phyloP scores from a whole-genome alignment of 2,888 invertebrate genomes.

The Euplagia quadripunctaria region DNA sequence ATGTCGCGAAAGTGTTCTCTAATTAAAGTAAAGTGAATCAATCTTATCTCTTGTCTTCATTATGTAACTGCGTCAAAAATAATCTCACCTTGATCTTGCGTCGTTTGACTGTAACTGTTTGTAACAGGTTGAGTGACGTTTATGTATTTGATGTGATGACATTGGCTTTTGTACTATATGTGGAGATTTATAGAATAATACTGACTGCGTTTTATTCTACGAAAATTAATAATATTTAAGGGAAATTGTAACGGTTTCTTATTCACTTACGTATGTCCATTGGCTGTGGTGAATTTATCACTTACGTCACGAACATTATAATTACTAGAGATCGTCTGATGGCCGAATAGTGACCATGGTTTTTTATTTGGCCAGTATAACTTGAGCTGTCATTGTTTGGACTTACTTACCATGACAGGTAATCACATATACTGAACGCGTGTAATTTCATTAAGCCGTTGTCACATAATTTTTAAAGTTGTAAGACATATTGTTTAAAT shows the following conservation, averaged over 20 bases:
- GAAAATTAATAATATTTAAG: too few species aligned
- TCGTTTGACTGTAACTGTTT: slow-evolving; percentile 24
- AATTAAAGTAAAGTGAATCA: slow-evolving; percentile 25
- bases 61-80: slow-evolving; percentile 40
- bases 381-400: too few species aligned
- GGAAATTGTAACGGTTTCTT: neutral
- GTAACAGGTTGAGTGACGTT: slow-evolving; percentile 6
- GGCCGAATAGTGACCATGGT: too few species aligned
- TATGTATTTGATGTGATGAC: neutral
- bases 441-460: too few species aligned
- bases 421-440: too few species aligned
- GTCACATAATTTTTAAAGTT: too few species aligned
- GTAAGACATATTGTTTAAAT: too few species aligned
- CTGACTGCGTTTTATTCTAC: neutral
- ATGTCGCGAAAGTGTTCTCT: neutral
- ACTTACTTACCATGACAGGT: too few species aligned
- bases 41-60: slow-evolving; percentile 41
- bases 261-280: neutral
- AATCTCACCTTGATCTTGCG: slow-evolving; percentile 55
- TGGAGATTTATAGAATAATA: neutral
- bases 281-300: neutral
- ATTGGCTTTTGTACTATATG: neutral
- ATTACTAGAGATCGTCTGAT: too few species aligned
- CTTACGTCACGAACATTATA: too few species aligned
- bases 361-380: too few species aligned